phyloP scores from a whole-genome alignment of 2,797 vertebrate genomes.

The Phoebastria nigripes region DNA sequence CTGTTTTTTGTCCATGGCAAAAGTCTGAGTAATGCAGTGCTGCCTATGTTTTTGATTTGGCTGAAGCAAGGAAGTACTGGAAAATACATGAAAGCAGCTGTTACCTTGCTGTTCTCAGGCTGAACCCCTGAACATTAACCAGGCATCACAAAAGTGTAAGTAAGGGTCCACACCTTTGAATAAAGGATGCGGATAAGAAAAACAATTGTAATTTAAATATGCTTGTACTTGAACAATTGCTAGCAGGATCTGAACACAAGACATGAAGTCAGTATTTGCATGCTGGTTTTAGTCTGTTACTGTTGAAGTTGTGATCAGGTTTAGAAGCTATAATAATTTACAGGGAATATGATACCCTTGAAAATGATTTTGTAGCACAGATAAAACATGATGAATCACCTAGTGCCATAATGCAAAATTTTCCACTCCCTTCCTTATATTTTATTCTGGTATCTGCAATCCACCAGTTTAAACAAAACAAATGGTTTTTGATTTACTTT shows the following conservation, averaged over 20 bases:
- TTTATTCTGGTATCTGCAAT: neutral
- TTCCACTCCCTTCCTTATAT: neutral
- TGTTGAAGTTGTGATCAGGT: neutral
- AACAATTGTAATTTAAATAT: neutral
- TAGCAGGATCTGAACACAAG: neutral
- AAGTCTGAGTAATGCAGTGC: neutral
- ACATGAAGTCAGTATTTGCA: neutral
- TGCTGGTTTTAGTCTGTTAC: neutral
- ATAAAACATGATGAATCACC: constrained; percentile 39
- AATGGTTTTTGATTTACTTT: constrained; percentile 39
- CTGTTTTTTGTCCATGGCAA: neutral
- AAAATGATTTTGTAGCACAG: constrained; percentile 8
- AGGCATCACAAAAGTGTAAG: neutral
- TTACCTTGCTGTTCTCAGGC: neutral
- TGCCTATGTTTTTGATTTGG: neutral
- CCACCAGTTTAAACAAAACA: neutral
- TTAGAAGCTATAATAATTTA: neutral
- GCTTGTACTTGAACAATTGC: neutral
- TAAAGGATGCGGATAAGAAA: neutral
- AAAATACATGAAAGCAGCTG: neutral
- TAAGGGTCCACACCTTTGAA: neutral
- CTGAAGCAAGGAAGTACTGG: neutral
- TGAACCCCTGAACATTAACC: neutral
- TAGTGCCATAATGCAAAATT: constrained; percentile 21
- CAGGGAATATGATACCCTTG: neutral